Conservation (phyloP, 2,797 vertebrate genomes). For the Antennarius maculatus region DNA sequence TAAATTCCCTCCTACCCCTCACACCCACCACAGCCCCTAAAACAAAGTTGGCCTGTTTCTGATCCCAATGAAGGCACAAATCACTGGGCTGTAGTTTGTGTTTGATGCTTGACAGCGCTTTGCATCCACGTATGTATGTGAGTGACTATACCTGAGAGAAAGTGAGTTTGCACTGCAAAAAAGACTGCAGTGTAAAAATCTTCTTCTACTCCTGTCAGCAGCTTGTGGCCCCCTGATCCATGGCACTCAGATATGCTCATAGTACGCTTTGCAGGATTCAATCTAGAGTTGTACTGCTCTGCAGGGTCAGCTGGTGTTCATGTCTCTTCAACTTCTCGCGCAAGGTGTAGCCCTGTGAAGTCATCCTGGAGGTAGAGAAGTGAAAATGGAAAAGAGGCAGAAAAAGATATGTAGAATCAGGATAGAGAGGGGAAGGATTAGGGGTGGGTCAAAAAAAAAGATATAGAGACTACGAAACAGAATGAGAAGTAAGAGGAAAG, state of each 20-base stretch:
- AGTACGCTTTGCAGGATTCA: slow-evolving; percentile 36
- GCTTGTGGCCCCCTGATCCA: slow-evolving; percentile 43
- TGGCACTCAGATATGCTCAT: slow-evolving; percentile 24
- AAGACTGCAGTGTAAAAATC: neutral
- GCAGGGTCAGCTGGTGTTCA: slow-evolving; percentile 44
- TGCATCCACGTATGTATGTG: slow-evolving; percentile 24
- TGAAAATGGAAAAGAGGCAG: slow-evolving; percentile 36
- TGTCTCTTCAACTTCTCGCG: slow-evolving; percentile 53
- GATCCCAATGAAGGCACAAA: slow-evolving; percentile 44
- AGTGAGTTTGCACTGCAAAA: slow-evolving; percentile 17
- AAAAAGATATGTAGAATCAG: slow-evolving; percentile 39
- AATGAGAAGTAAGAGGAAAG: slow-evolving; percentile 40
- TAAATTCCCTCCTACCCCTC: slow-evolving; percentile 45
- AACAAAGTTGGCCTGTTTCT: slow-evolving; percentile 34
- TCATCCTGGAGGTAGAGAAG: slow-evolving; percentile 25
- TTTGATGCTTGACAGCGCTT: slow-evolving; percentile 33
- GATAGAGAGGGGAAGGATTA: slow-evolving; percentile 7
- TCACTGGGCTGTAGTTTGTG: slow-evolving; percentile 45
- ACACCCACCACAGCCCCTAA: slow-evolving; percentile 35
- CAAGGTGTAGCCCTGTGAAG: slow-evolving; percentile 38
- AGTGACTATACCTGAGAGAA: slow-evolving; percentile 4
- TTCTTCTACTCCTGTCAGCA: slow-evolving; percentile 33
- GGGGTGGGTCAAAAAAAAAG: slow-evolving; percentile 25
- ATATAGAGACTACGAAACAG: slow-evolving; percentile 22
- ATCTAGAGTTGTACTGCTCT: slow-evolving; percentile 51